Base-by-base conservation (phyloP, 2,888 invertebrate genomes). In the Calephelis perditalis region DNA sequence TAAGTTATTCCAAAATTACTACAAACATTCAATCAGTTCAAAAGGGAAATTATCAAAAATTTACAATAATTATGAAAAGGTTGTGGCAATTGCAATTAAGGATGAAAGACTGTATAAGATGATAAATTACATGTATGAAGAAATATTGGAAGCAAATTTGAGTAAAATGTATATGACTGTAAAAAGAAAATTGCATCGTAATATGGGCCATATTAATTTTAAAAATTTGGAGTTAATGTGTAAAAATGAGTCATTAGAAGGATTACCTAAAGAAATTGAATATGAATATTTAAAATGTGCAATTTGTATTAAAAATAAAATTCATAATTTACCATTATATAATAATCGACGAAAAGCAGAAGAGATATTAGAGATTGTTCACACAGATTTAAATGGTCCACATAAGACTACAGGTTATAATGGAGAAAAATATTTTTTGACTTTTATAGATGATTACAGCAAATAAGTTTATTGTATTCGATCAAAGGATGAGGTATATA, bases 271-370 rank as follows among this genome's bases (percentile, higher is more conserved):
- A 57, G 11, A 47, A 3, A 47, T 15, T 47, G 47, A 47, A 7
- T 9, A 8, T 7, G 37, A 11, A 47, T 49, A 59, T 11, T 49
- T 43, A 47, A 15, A 46, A 15, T 12, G 46, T 36, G 46, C 11
- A 49, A 58, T 7, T 7, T 66, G 65, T 59, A 59, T 66, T 11
- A 59, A 65, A 63, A 68, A 67, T 57, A 57, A 68, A 68, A 67
- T 68, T 66, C 63, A 63, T 62, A 67, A 66, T 57, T 62, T 68
- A 64, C 64, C 66, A 12, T 69, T 69, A 61, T 3, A 62, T 15
- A 69, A 69, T 60, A 67, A 65, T 47, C 10, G 67, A 61, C 43
- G 60, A 63, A 61, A 47, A 61, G 65, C 67, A 40, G 40, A 57
- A 0, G 61, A 61, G n/a, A 59, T 67, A 60, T 47, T 69, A 62